Base-by-base conservation (phyloP, 2,888 invertebrate species). In the Nycteola revayana region DNA sequence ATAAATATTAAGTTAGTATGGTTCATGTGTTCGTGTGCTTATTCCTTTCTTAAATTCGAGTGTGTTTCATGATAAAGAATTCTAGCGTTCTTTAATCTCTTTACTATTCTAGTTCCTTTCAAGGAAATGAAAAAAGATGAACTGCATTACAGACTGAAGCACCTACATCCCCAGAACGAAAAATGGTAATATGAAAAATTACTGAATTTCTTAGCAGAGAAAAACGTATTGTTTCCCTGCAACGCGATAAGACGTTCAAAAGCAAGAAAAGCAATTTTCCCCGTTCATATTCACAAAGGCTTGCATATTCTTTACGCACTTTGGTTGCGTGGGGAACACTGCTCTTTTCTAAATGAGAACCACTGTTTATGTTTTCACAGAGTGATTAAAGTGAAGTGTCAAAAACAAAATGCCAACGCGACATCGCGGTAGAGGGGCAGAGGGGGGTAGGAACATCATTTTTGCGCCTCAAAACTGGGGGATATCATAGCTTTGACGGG, bases 331-430 rank as follows among this genome's bases (percentile, higher is more conserved):
- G 47, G 55, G 45, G 52, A 73, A 67, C 63, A 58, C 50, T 78
- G 84, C 81, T 84, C 84, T 85, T 77, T 85, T 85, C 69, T 68
- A 74, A 81, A 87, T 84, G 82, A 85, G 67, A 79, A 75, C 64
- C 68, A 72, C 70, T 80, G 83, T 82, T 79, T 81, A 76, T 75
- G 75, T 85, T 67, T 80, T 78, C 78, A 74, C 72, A 74, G 78
- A 71, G 85, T 84, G 86, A 87, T 87, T 87, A 87, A 82, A 86
- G 85, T 79, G 87, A 85, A 87, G 87, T 85, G 86, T 84, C 83
- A 80, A 82, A 83, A 85, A 85, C 82, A 85, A 87, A 85, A 86
- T 81, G 76, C 48, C 43, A 53, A 49, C 45, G 42, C 46, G 27
- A 40, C 47, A 30, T 10, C 2, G 9, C 30, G 31, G 32, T 32